A percentile compares a stretch with the other conserved stretches of the same genome.
These are phyloP conservation scores for Holothuria leucospilota DNA, from an alignment of 53 echinoderm and acorn worm species.

Conservation along the genomic window DNA sequence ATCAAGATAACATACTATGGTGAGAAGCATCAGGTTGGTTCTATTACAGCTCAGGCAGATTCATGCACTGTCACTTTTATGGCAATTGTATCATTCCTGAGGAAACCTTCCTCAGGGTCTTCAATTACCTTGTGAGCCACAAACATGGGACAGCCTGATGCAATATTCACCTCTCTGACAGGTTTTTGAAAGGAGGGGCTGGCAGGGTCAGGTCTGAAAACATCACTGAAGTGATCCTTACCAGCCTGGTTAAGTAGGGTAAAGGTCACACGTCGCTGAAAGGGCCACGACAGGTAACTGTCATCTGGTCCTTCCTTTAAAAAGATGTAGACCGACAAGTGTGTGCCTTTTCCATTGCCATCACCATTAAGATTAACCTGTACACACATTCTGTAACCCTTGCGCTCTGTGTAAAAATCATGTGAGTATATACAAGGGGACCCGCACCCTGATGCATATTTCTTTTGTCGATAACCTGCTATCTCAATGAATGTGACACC, in stretches of 20 bases:
- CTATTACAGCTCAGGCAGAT: too few species aligned
- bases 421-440: slow-evolving; percentile 11
- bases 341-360: slow-evolving; percentile 45
- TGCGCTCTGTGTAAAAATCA: slow-evolving; percentile 14
- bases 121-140: slow-evolving; percentile 58
- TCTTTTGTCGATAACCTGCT: background rate
- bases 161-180: slow-evolving; percentile 77
- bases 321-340: slow-evolving; percentile 42
- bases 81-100: slow-evolving; percentile 21
- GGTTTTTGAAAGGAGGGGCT: slow-evolving; percentile 69
- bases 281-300: slow-evolving; percentile 42
- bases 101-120: slow-evolving; percentile 14
- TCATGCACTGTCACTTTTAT: too few species aligned
- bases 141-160: slow-evolving; percentile 78
- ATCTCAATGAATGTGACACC: slow-evolving; percentile 30
- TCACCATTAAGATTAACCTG: slow-evolving; percentile 50
- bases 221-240: slow-evolving; percentile 58
- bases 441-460: background rate
- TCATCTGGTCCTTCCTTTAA: slow-evolving; percentile 26
- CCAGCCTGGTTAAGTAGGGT: slow-evolving; percentile 42
- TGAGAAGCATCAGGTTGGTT: too few species aligned
- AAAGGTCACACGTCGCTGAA: slow-evolving; percentile 28
- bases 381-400: slow-evolving; percentile 42
- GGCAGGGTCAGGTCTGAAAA: slow-evolving; percentile 71
- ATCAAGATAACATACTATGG: too few species aligned